Evolutionary conservation across 1,140 invertebrate species (phyloP).

Genomic region (Drepana arcuata): DNA sequence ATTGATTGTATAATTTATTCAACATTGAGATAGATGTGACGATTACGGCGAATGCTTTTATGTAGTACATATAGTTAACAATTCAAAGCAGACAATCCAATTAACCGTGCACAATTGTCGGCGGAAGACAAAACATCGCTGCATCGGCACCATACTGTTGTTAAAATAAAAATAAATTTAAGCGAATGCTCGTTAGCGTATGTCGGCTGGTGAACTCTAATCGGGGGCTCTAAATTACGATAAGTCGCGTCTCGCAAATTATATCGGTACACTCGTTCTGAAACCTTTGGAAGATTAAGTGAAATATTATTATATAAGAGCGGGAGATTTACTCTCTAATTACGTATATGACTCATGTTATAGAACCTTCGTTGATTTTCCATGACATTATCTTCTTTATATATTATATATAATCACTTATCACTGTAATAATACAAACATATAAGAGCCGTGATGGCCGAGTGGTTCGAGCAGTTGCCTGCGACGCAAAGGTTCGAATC

Average conservation of each 20-base stretch:
- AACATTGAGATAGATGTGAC: slow-evolving; percentile 16
- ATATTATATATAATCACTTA: too few species aligned
- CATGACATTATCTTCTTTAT: too few species aligned
- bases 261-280: slow-evolving; percentile 63
- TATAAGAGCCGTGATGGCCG: too few species aligned
- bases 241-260: slow-evolving; percentile 49
- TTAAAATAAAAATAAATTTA: slow-evolving; percentile 62
- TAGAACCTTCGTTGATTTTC: too few species aligned
- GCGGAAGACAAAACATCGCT: slow-evolving; percentile 59
- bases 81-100: slow-evolving; percentile 46
- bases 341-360: too few species aligned
- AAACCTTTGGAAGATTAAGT: slow-evolving; percentile 52
- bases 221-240: slow-evolving; percentile 67
- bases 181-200: slow-evolving; percentile 65
- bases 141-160: slow-evolving; percentile 51
- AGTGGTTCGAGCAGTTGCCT: too few species aligned
- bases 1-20: too few species aligned
- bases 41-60: slow-evolving; percentile 10
- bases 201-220: slow-evolving; percentile 56
- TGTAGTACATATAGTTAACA: slow-evolving; percentile 11
- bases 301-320: too few species aligned
- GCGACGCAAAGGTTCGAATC: too few species aligned
- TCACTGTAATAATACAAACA: slow-evolving; percentile 1
- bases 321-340: too few species aligned
- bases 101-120: slow-evolving; percentile 54